Percentiles rank a stretch among this genome's conserved stretches.
Conservation (phyloP, 2,888 invertebrate genomes). For the Drosophila antonietae region DNA sequence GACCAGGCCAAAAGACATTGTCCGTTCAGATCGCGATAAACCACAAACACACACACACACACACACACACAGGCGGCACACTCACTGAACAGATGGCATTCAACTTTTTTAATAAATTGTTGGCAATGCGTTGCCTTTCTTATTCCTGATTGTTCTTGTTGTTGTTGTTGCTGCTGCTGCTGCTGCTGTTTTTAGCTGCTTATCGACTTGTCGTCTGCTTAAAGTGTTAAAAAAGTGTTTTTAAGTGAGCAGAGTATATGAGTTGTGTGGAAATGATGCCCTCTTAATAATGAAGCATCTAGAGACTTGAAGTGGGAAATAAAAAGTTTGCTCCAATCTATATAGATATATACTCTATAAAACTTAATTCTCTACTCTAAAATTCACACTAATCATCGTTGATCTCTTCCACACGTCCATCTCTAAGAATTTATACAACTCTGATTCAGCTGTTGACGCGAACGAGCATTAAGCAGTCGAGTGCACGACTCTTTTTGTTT, state of each 20-base stretch:
- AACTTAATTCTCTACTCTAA: too few relatives aligned
- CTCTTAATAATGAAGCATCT: background rate
- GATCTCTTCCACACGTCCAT: background rate
- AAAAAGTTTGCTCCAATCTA: too few relatives aligned
- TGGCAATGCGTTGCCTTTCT: conserved; percentile 41
- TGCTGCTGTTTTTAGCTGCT: conserved; percentile 64
- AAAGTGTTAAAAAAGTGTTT: conserved; percentile 66
- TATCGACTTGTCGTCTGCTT: conserved; percentile 71
- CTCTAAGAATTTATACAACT: background rate
- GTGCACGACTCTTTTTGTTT: background rate
- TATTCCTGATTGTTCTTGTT: conserved; percentile 31
- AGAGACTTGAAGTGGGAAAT: background rate
- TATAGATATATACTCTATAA: too few relatives aligned
- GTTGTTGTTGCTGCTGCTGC: conserved; percentile 50
- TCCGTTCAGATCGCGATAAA: conserved; percentile 64
- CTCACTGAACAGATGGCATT: conserved; percentile 61
- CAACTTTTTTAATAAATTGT: conserved; percentile 70
- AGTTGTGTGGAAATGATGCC: background rate
- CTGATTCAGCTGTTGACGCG: background rate
- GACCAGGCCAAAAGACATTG: conserved; percentile 67
- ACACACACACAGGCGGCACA: conserved; percentile 1
- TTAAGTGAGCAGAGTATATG: background rate
- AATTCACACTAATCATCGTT: too few relatives aligned
- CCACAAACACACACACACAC: conserved; percentile 23
- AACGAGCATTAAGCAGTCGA: background rate